Conservation (phyloP, 23 tunicate species). For the Styela plicata region DNA sequence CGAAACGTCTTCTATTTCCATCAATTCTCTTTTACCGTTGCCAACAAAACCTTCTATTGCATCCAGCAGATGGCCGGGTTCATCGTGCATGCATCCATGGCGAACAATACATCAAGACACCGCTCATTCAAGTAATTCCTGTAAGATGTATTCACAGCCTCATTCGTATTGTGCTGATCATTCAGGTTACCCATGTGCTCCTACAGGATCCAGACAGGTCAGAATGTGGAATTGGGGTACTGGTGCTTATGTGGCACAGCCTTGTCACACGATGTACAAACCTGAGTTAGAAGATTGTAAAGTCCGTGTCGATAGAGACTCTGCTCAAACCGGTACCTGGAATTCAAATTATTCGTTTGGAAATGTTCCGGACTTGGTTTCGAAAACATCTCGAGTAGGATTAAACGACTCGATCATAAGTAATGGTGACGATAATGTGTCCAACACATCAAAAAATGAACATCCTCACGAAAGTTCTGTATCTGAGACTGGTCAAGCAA, state of each 20-base stretch:
- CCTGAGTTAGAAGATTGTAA: background rate
- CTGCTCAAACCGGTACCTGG: background rate
- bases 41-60: constrained; percentile 18
- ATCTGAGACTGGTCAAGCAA: background rate
- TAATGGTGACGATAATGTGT: background rate
- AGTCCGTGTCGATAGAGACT: background rate
- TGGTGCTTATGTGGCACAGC: background rate
- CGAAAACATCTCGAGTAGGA: background rate
- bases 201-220: background rate
- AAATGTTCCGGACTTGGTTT: background rate
- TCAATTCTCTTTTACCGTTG: constrained; percentile 11
- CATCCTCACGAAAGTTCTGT: background rate
- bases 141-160: background rate
- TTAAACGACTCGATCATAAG: background rate
- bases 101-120: background rate
- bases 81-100: constrained; percentile 11
- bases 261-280: background rate
- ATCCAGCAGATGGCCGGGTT: background rate
- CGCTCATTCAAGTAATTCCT: background rate
- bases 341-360: background rate
- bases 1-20: constrained; percentile 4
- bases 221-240: background rate
- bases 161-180: background rate
- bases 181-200: background rate
- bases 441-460: background rate